phyloP scores from a whole-genome alignment of 2,797 vertebrate species.

The Pyrrhura leucotis region DNA sequence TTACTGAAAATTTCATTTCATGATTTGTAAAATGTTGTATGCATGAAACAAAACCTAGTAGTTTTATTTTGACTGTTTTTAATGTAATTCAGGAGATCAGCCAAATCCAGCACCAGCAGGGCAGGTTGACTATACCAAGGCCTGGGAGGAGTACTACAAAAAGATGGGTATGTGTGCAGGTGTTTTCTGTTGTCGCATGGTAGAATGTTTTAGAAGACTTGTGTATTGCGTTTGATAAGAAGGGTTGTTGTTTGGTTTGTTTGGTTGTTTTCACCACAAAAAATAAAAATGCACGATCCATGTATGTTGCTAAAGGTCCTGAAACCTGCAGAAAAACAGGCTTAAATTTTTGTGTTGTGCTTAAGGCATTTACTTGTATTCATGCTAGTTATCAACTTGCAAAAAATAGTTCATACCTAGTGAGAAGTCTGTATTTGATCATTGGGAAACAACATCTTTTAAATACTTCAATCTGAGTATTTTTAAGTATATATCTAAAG shows the following conservation, averaged over 20 bases:
- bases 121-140: constrained; percentile 99
- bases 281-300: background rate
- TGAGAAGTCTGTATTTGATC: background rate
- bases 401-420: background rate
- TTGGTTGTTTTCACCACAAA: accelerated
- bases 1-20: background rate
- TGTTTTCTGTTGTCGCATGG: background rate
- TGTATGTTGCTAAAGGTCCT: accelerated
- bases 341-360: background rate
- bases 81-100: constrained; percentile 89
- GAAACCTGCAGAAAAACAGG: background rate
- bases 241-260: background rate
- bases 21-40: background rate
- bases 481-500: background rate
- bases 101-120: constrained; percentile 96
- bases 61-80: constrained; percentile 61
- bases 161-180: constrained; percentile 90
- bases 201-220: background rate
- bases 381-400: background rate
- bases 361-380: background rate
- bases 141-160: constrained; percentile 99
- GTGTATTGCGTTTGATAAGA: accelerated
- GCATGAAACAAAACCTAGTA: background rate
- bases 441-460: background rate
- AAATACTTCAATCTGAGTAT: background rate